phyloP scores from a whole-genome alignment of 2,888 invertebrate genomes.

The Cordilura impudica region DNA sequence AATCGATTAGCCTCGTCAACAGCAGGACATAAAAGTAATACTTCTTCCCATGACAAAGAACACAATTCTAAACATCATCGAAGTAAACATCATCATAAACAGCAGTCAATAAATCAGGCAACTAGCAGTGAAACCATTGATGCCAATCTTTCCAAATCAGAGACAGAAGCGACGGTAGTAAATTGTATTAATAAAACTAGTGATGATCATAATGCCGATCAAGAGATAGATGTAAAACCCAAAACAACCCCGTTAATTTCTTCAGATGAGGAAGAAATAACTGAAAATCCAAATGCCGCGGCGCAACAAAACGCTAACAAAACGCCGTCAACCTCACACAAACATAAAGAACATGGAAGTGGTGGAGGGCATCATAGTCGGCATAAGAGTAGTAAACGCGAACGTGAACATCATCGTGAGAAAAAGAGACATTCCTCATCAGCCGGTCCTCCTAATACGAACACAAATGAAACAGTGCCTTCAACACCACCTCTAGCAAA shows the following conservation, averaged over 20 bases:
- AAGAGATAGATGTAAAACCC: conserved; percentile 23
- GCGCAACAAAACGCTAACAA: conserved; percentile 43
- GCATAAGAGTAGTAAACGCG: conserved; percentile 74
- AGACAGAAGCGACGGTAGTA: conserved; percentile 69
- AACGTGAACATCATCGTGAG: conserved; percentile 72
- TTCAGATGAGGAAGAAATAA: conserved; percentile 63
- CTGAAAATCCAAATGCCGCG: conserved; percentile 17
- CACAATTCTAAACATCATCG: conserved; percentile 70
- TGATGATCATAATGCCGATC: conserved; percentile 26
- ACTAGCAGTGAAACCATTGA: conserved; percentile 8
- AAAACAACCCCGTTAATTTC: conserved; percentile 39
- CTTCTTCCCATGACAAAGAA: conserved; percentile 51
- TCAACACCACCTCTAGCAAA: conserved; percentile 61
- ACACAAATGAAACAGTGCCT: conserved; percentile 53
- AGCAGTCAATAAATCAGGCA: conserved; percentile 5
- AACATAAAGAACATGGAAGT: conserved; percentile 69
- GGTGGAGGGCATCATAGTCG: conserved; percentile 69
- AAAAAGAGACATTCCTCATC: conserved; percentile 73
- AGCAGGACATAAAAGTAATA: conserved; percentile 28
- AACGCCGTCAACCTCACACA: conserved; percentile 59
- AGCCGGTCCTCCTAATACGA: conserved; percentile 59
- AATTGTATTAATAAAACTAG: conserved; percentile 24
- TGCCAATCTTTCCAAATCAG: conserved; percentile 79
- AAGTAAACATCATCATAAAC: conserved; percentile 65
- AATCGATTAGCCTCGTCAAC: conserved; percentile 17